Evolutionary conservation across 2,888 invertebrate genomes (phyloP).

Genomic region (Meliscaeva auricollis): DNA sequence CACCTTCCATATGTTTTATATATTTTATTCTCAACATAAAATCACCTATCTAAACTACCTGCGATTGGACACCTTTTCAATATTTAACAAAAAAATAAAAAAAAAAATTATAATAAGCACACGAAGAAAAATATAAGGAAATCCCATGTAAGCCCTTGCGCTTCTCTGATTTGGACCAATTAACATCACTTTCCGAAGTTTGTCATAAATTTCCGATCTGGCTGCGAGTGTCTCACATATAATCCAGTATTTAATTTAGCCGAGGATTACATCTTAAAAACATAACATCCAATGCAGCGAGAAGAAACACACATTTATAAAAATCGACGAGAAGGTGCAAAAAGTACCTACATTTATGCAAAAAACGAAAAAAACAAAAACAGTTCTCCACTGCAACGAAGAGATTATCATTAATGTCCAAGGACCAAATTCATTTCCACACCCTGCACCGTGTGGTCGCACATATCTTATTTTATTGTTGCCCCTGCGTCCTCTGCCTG

Average conservation of each 20-base stretch:
- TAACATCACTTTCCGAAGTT: constrained; percentile 64
- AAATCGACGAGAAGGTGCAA: constrained; percentile 19
- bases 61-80: constrained; percentile 61
- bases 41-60: constrained; percentile 59
- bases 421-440: constrained; percentile 75
- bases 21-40: constrained; percentile 37
- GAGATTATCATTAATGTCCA: constrained; percentile 75
- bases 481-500: constrained; percentile 16
- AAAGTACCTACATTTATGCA: constrained; percentile 9
- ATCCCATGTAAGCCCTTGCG: constrained; percentile 24
- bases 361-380: constrained; percentile 35
- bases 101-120: constrained; percentile 17
- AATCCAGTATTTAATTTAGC: constrained; percentile 67
- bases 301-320: constrained; percentile 28
- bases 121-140: constrained; percentile 34
- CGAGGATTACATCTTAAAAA: constrained; percentile 57
- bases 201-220: constrained; percentile 70
- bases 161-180: constrained; percentile 71
- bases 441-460: constrained; percentile 75
- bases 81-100: constrained; percentile 55
- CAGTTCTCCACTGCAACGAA: constrained; percentile 41
- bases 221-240: constrained; percentile 67
- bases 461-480: constrained; percentile 74
- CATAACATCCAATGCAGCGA: constrained; percentile 34
- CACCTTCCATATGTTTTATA: not conserved